Conservation (phyloP, 1,140 invertebrate genomes). For the Euwallacea fornicatus region DNA sequence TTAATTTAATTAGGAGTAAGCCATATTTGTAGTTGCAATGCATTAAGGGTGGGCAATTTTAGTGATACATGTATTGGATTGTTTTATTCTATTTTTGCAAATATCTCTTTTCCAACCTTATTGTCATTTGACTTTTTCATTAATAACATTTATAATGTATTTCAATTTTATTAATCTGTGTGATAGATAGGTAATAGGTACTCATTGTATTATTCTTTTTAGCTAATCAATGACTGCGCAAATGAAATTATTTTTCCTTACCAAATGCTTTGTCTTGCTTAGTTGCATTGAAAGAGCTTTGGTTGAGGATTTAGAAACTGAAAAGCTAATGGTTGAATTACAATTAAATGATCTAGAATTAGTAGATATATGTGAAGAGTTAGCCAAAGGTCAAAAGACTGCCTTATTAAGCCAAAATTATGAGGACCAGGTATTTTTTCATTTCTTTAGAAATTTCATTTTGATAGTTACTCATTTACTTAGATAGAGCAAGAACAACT, state of each 20-base stretch:
- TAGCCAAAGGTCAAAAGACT: constrained; percentile 34
- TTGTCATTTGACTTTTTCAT: too few relatives aligned
- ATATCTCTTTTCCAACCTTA: too few relatives aligned
- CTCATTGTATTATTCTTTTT: too few relatives aligned
- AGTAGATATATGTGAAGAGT: constrained; percentile 40
- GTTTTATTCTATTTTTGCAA: too few relatives aligned
- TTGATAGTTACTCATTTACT: background rate
- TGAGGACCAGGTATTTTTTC: constrained; percentile 20
- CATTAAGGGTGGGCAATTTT: too few relatives aligned
- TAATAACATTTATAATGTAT: too few relatives aligned
- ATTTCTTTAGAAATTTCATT: too few relatives aligned
- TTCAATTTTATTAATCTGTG: too few relatives aligned
- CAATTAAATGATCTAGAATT: constrained; percentile 44
- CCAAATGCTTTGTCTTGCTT: background rate
- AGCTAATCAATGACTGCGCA: background rate
- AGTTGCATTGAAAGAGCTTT: background rate
- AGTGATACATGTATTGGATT: too few relatives aligned
- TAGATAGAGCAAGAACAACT: constrained; percentile 39
- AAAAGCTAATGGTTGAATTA: constrained; percentile 35
- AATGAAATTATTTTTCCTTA: background rate
- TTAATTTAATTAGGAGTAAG: too few relatives aligned
- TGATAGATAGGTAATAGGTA: too few relatives aligned
- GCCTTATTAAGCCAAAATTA: constrained; percentile 29
- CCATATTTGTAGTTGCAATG: too few relatives aligned
- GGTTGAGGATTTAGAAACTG: background rate